Evolutionary conservation across 2,888 invertebrate species (phyloP).

Genomic region (Diadromus collaris): DNA sequence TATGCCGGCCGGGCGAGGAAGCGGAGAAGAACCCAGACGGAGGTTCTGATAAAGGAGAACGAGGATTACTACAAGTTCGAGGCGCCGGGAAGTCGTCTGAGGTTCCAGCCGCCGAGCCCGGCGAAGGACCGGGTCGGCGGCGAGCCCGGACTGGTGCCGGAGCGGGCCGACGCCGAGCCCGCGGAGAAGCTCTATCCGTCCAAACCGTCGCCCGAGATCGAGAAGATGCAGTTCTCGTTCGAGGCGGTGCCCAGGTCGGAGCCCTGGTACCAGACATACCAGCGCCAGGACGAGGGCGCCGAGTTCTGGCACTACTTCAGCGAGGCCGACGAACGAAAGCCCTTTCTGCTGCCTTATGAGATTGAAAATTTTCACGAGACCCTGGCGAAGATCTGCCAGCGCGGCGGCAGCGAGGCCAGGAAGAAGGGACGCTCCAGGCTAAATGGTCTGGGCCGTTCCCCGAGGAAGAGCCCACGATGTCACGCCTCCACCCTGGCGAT

Average conservation of each 20-base stretch:
- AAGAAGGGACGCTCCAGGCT: slow-evolving; percentile 55
- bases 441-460: slow-evolving; percentile 81
- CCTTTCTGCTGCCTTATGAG: slow-evolving; percentile 89
- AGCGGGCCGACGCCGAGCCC: slow-evolving; percentile 60
- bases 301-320: slow-evolving; percentile 84
- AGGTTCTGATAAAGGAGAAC: slow-evolving; percentile 83
- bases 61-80: slow-evolving; percentile 83
- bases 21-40: slow-evolving; percentile 82
- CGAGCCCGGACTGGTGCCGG: slow-evolving; percentile 61
- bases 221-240: slow-evolving; percentile 87
- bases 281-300: slow-evolving; percentile 87
- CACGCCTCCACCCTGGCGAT: slow-evolving; percentile 94
- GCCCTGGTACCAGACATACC: slow-evolving; percentile 90
- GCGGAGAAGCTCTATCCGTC: slow-evolving; percentile 74
- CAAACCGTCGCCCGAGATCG: slow-evolving; percentile 80
- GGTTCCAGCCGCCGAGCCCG: slow-evolving; percentile 79
- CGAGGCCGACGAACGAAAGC: slow-evolving; percentile 83
- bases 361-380: slow-evolving; percentile 81
- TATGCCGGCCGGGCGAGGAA: slow-evolving; percentile 73
- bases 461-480: slow-evolving; percentile 92
- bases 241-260: slow-evolving; percentile 88
- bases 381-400: slow-evolving; percentile 67
- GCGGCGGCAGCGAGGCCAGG: slow-evolving; percentile 58
- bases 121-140: slow-evolving; percentile 74
- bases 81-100: slow-evolving; percentile 79